These are phyloP conservation scores for Teleopsis dalmanni DNA, from an alignment of 1,140 invertebrate genomes.

Conservation along the genomic window DNA sequence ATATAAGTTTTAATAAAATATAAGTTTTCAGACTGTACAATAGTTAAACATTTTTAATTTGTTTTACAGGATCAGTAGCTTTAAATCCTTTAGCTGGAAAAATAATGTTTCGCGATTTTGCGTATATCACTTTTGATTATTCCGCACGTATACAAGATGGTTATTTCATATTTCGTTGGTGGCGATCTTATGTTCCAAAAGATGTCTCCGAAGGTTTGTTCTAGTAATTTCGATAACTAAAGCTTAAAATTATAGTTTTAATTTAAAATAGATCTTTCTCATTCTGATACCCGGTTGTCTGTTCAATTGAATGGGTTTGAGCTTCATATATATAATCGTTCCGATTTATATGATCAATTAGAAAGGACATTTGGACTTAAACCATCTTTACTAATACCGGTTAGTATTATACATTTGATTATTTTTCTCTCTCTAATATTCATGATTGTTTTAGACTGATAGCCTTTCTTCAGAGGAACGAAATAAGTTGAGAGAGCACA, in stretches of 20 bases:
- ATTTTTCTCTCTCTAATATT: no score
- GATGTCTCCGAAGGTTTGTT: slow-evolving; percentile 82
- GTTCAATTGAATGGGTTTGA: slow-evolving; percentile 94
- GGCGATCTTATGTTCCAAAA: slow-evolving; percentile 89
- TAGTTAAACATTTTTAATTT: slow-evolving; percentile 5
- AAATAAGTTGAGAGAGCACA: slow-evolving; percentile 47
- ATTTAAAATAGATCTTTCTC: slow-evolving; percentile 74
- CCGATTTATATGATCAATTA: slow-evolving; percentile 76
- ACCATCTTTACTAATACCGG: slow-evolving; percentile 60
- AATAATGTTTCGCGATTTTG: slow-evolving; percentile 96
- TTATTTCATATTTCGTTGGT: slow-evolving; percentile 95
- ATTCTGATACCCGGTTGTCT: slow-evolving; percentile 88
- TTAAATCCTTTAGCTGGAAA: slow-evolving; percentile 93
- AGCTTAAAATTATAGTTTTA: neutral
- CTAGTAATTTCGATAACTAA: slow-evolving; percentile 6
- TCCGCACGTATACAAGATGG: slow-evolving; percentile 91
- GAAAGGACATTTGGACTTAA: slow-evolving; percentile 86
- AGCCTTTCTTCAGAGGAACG: slow-evolving; percentile 30
- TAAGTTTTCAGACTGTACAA: no score
- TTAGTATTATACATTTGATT: slow-evolving; percentile 23
- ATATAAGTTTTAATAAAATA: no score
- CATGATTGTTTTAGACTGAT: slow-evolving; percentile 15
- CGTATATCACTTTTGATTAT: slow-evolving; percentile 92
- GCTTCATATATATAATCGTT: slow-evolving; percentile 92
- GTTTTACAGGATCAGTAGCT: slow-evolving; percentile 77